Percentiles rank a stretch among this genome's conserved stretches.
Evolutionary conservation across 2,888 invertebrate genomes (phyloP).

Genomic region (Tyria jacobaeae): DNA sequence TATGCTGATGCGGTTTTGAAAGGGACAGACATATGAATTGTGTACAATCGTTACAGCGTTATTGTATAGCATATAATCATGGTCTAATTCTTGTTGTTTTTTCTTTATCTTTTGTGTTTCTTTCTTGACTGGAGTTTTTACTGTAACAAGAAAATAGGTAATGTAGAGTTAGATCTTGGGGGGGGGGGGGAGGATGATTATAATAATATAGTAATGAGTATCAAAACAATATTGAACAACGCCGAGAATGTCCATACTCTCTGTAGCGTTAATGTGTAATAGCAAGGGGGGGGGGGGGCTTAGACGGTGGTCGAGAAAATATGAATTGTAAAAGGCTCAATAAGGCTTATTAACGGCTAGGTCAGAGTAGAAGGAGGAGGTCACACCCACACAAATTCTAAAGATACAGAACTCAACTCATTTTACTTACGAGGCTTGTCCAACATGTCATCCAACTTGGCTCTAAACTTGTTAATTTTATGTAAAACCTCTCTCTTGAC

Average conservation of each 20-base stretch:
- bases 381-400: too few relatives aligned
- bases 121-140: slow-evolving; percentile 41
- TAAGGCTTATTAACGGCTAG: too few relatives aligned
- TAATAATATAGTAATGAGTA: too few relatives aligned
- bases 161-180: background rate
- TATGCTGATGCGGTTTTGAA: slow-evolving; percentile 73
- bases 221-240: too few relatives aligned
- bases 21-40: slow-evolving; percentile 75
- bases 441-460: slow-evolving; percentile 61
- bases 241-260: too few relatives aligned
- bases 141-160: slow-evolving; percentile 28
- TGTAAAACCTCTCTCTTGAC: slow-evolving; percentile 48
- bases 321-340: too few relatives aligned
- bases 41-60: slow-evolving; percentile 72
- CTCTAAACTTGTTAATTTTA: slow-evolving; percentile 55
- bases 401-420: too few relatives aligned
- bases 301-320: too few relatives aligned
- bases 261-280: too few relatives aligned
- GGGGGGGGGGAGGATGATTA: too few relatives aligned
- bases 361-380: too few relatives aligned
- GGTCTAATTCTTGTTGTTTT: slow-evolving; percentile 57
- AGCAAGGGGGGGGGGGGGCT: too few relatives aligned
- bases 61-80: slow-evolving; percentile 65
- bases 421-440: slow-evolving; percentile 55
- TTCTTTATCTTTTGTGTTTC: slow-evolving; percentile 42